Evolutionary conservation across 2,888 invertebrate species (phyloP), one percentile per base, ranked within the genome.

Genomic region (Agapetus fuscipes): DNA sequence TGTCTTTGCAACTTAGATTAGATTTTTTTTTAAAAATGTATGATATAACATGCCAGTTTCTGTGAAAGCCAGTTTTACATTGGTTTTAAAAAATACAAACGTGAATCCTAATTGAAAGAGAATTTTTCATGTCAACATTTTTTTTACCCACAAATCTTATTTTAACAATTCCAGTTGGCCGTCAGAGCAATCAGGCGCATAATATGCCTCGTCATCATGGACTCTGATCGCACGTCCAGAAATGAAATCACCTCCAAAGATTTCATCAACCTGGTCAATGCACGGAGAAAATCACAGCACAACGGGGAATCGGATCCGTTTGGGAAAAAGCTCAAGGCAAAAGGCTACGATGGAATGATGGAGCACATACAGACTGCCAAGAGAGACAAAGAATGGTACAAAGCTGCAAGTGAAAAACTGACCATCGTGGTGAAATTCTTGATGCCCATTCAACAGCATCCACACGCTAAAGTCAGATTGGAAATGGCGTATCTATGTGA

Each of bases 401-500:
- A 54, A 34, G 64, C 72, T 51, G 74, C 73, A 5, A 74, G 76
- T 25, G 60, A 64, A 26, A 78, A 78, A 52, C 56, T 82, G 31
- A 58, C 64, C 5, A 43, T 62, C 3, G 60, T 76, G 9, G 66
- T 74, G 2, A 56, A 55, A 20, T 64, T 72, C 35, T 58, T 83
- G 10, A 56, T 64, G 3, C 59, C 61, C 24, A 55, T 84, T 17
- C 65, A 73, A 1, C 65, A 70, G 2, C 78, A 83, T 56, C 64
- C 73, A 2, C 76, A 83, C 48, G 59, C 57, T 33, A 66, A 59
- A 56, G 78, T 87, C 40, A 64, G 84, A 33, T 57, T 58, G 34
- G 79, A 80, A 57, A 64, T 85, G 32, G 72, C 72, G 1, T 57
- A 67, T n/a, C 68, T 72, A 52, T 76, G 78, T 50, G 58, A 63